Evolutionary conservation across 2,888 invertebrate species (phyloP), one percentile per base, ranked within the genome.

Genomic region (Phyllotreta striolata): DNA sequence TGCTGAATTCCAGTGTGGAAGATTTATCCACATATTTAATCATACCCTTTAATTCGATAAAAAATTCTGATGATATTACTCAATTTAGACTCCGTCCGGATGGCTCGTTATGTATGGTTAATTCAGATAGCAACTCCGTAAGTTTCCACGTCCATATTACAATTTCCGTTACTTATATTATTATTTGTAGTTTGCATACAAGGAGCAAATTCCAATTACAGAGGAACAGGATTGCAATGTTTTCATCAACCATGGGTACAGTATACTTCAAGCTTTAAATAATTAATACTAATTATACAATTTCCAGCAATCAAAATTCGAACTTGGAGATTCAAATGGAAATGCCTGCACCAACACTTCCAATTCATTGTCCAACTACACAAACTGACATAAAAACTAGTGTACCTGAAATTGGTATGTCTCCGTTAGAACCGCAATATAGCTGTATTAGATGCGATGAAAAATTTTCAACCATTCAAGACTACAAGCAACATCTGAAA

Each of bases 401-500:
- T 10, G 47, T 8, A 8, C 6, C 10, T 9, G 14, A 24, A n/a
- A 35, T 47, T 24, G 9, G 12, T 14, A 39, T 49, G 14, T 8
- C 24, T 34, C n/a, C 46, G 5, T 1, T 41, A 49, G 40, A 49
- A 49, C 9, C 38, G 12, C 34, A 55, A 58, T 66, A 55, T 55
- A 72, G 73, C 60, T 80, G 81, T 67, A 69, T 70, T 10, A 72
- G 70, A 57, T 81, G 81, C 66, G 68, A 74, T 13, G 69, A 74
- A 60, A 67, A 70, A 24, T 79, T 80, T 63, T 58, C 67, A 13
- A 78, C 77, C 56, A 52, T 73, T 13, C 49, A 63, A 9, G 58
- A 68, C 38, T 80, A 77, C 65, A 69, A 75, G 40, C 74, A 76
- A 51, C 82, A 82, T 61, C 70, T 80, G 70, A 67, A 73, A 66